Evolutionary conservation across 2,113 vertebrate species (phyloP).

Genomic region (Accipiter cooperii): DNA sequence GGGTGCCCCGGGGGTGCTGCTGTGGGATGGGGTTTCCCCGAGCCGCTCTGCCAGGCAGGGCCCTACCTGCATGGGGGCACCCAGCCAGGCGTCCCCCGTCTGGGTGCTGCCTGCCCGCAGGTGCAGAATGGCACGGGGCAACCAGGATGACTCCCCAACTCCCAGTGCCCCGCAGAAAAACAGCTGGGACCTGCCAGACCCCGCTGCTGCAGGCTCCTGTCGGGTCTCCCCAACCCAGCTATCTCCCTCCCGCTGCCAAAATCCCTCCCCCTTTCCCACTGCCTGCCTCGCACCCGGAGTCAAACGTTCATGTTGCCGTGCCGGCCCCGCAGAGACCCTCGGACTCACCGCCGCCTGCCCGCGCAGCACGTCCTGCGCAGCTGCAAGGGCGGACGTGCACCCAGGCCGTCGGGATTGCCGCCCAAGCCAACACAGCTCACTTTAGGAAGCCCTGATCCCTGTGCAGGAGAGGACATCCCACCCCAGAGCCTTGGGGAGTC

Average conservation of each 20-base stretch:
- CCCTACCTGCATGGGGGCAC: background rate
- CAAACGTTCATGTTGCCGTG: background rate
- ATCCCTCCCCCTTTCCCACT: accelerated
- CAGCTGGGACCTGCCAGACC: background rate
- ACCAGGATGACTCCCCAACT: background rate
- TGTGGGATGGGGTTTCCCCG: background rate
- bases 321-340: background rate
- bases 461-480: background rate
- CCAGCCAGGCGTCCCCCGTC: background rate
- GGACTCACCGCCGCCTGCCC: background rate
- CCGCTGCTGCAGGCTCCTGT: background rate
- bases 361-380: accelerated
- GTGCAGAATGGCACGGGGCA: accelerated
- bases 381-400: background rate
- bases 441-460: background rate
- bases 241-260: background rate
- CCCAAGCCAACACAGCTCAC: background rate
- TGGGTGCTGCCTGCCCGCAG: accelerated
- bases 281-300: background rate
- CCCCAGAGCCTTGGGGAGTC: background rate
- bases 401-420: background rate
- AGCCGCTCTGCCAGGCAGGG: background rate
- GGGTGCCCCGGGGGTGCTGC: background rate
- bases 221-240: background rate
- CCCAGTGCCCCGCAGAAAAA: background rate